These are phyloP conservation scores for Ormyrus pomaceus DNA, from an alignment of 2,888 invertebrate species.

Conservation along the genomic window DNA sequence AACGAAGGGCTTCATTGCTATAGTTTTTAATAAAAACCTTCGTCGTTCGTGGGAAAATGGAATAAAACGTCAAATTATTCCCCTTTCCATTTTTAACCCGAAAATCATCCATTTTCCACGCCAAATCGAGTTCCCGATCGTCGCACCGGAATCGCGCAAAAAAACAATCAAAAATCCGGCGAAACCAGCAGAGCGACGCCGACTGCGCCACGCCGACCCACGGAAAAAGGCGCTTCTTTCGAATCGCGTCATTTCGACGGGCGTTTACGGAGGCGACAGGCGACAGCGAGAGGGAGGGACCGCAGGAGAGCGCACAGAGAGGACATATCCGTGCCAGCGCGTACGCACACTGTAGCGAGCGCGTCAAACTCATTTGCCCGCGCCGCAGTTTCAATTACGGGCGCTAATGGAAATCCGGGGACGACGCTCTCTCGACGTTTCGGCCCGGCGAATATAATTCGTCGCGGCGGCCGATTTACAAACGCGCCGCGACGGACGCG, in stretches of 20 bases:
- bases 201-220: not conserved
- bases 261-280: not conserved
- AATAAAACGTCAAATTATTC: too few relatives aligned
- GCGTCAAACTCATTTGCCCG: constrained; percentile 57
- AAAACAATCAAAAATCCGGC: too few relatives aligned
- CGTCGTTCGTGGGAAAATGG: too few relatives aligned
- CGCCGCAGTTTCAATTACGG: constrained; percentile 58
- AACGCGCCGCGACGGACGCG: constrained; percentile 24
- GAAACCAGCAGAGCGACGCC: too few relatives aligned
- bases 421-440: constrained; percentile 25
- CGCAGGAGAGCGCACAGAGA: not conserved
- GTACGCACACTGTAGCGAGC: not conserved
- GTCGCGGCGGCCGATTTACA: constrained; percentile 3
- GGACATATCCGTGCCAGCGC: not conserved
- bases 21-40: too few relatives aligned
- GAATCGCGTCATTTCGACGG: constrained; percentile 27
- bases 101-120: too few relatives aligned
- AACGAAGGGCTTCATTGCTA: too few relatives aligned
- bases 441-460: not conserved
- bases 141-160: too few relatives aligned
- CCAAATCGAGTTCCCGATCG: too few relatives aligned
- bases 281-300: not conserved
- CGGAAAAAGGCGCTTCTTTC: constrained; percentile 26
- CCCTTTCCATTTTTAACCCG: too few relatives aligned
- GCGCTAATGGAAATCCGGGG: constrained; percentile 58